Base-by-base conservation (phyloP, 2,797 vertebrate genomes). In the Acestrorhynchus altus region DNA sequence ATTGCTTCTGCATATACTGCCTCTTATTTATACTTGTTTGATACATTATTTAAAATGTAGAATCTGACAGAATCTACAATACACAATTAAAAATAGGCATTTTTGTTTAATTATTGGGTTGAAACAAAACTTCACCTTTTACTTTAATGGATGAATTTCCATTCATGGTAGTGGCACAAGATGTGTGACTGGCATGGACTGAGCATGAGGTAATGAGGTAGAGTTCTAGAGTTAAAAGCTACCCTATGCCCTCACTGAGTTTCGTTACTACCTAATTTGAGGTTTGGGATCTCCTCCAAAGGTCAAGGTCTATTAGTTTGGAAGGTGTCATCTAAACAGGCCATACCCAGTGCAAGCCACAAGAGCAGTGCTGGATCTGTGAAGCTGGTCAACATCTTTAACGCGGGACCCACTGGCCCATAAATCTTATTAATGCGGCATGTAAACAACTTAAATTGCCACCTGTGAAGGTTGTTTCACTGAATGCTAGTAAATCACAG, bases 201-300 rank as follows among this genome's bases (percentile, higher is more conserved):
- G 85, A 87, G 89, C 89, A 90, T 95, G 92, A 96, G 90, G 89
- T 93, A 92, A 94, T 89, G 83, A 88, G 84, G 44, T 82, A 76
- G 81, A 76, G 78, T 69, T 85, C 81, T 86, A 86, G 73, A 83
- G 82, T 68, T 80, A 46, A 77, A 78, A 85, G 81, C 63, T 78
- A 67, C 66, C 68, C 59, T 86, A 47, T 72, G 72, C 75, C 75
- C 60, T 84, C 67, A 73, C 80, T 87, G 81, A 71, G 87, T 78
- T 80, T 86, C 85, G 82, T 82, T 83, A 87, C 83, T 86, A 67
- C 86, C 79, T 84, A 88, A 83, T 86, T 86, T 76, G 84, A 79
- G 78, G 78, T 80, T 78, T 72, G 86, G 87, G 77, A 85, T 86
- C 84, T 84, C 82, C 76, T 88, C 88, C 84, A 83, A 78, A 87